phyloP scores from a whole-genome alignment of 2,888 invertebrate genomes.

The Trypoxylon attenuatum region DNA sequence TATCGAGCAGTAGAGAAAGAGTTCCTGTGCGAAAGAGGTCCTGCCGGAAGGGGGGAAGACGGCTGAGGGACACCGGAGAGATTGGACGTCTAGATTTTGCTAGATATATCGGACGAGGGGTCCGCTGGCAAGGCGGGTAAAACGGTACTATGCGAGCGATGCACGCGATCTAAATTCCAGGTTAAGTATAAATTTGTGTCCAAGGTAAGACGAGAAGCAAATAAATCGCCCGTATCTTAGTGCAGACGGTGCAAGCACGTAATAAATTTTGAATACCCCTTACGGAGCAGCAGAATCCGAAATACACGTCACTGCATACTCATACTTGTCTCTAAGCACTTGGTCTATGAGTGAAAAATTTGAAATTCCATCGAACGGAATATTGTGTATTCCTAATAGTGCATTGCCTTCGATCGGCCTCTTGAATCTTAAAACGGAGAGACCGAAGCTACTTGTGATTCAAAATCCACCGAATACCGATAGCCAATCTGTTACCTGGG shows the following conservation, averaged over 20 bases:
- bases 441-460: not conserved
- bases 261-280: slow-evolving; percentile 30
- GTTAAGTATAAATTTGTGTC: slow-evolving; percentile 43
- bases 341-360: too few relatives aligned
- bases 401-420: not conserved
- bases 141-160: slow-evolving; percentile 18
- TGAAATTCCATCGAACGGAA: not conserved
- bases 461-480: not conserved
- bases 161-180: slow-evolving; percentile 37
- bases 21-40: slow-evolving; percentile 2
- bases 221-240: slow-evolving; percentile 39
- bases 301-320: not conserved
- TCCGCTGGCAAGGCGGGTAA: slow-evolving; percentile 4
- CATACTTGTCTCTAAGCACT: not conserved
- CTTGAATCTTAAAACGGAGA: not conserved
- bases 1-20: slow-evolving; percentile 30
- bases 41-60: too few relatives aligned
- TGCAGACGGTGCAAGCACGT: slow-evolving; percentile 1
- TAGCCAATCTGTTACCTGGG: not conserved
- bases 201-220: slow-evolving; percentile 30
- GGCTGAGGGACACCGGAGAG: slow-evolving; percentile 26
- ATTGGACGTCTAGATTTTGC: slow-evolving; percentile 38
- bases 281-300: slow-evolving; percentile 25
- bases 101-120: not conserved
- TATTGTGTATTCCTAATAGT: not conserved